These are phyloP conservation scores for Drosophila lutescens DNA, from an alignment of 2,888 invertebrate genomes.

Conservation along the genomic window DNA sequence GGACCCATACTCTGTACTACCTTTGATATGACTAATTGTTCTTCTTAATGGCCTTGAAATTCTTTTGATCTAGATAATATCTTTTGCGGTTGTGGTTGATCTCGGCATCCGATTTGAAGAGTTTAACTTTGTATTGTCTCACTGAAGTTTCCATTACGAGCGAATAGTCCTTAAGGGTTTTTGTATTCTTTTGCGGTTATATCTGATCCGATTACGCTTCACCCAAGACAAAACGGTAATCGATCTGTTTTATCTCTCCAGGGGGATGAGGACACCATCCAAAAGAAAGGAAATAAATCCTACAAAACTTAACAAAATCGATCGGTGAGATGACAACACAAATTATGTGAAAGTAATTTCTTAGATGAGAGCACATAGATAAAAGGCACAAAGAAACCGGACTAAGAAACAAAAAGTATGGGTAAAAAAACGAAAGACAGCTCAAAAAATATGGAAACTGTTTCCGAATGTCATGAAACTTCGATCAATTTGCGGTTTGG, in stretches of 20 bases:
- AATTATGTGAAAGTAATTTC: slow-evolving; percentile 72
- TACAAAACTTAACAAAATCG: slow-evolving; percentile 24
- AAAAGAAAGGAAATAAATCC: slow-evolving; percentile 37
- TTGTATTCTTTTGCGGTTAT: slow-evolving; percentile 44
- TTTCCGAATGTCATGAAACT: slow-evolving; percentile 65
- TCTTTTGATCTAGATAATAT: not conserved
- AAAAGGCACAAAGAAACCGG: slow-evolving; percentile 46
- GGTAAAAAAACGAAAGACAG: slow-evolving; percentile 20
- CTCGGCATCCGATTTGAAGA: slow-evolving; percentile 6
- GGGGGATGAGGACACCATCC: slow-evolving; percentile 18
- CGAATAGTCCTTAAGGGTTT: slow-evolving; percentile 24
- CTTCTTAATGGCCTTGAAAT: not conserved
- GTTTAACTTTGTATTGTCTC: slow-evolving; percentile 38
- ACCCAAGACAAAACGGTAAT: slow-evolving; percentile 50
- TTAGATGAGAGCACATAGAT: slow-evolving; percentile 73
- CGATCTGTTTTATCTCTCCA: slow-evolving; percentile 53
- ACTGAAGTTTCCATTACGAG: slow-evolving; percentile 34
- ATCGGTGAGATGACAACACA: slow-evolving; percentile 34
- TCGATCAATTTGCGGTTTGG: slow-evolving; percentile 72
- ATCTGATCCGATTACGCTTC: slow-evolving; percentile 51
- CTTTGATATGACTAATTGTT: not conserved
- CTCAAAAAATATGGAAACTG: slow-evolving; percentile 28
- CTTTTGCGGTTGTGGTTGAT: not conserved
- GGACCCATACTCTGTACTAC: not conserved
- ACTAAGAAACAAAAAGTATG: slow-evolving; percentile 22